Evolutionary conservation across 2,888 invertebrate genomes (phyloP), one percentile per base, ranked within the genome.

Genomic region (Agrypnus murinus): DNA sequence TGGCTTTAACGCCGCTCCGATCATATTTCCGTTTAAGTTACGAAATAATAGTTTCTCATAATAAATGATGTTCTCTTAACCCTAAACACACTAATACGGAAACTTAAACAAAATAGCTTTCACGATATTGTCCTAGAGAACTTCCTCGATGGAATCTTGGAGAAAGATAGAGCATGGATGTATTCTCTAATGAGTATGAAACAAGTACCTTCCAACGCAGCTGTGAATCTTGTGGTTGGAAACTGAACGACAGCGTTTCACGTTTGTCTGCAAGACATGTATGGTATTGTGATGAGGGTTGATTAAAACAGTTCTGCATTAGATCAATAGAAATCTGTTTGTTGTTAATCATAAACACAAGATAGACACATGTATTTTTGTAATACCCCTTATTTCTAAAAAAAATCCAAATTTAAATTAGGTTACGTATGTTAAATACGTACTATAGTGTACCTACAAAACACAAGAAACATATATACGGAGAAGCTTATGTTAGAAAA

Each of bases 221-320:
- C 53, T 25, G 25, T 25, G 25, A 25, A 25, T 25, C 25, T 25
- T 53, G 53, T n/a, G 31, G 31, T 12, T n/a, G n/a, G 31, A 14
- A 53, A 31, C 32, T 31, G 34, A 53, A 53, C 32, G 53, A 31
- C 53, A 53, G 17, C 31, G 32, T 48, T 48, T 25, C 48, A 48
- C 53, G 53, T 53, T 32, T 12, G 32, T 12, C 15, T n/a, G 25
- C 25, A 36, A 55, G 31, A 55, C 32, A n/a, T 34, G 55, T 40
- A 58, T 25, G 25, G 25, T 25, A 25, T 25, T 25, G 25, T 25
- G 25, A 25, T 25, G 25, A 25, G 25, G 25, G 25, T 25, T 25
- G 25, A 25, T 25, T 25, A 25, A 5, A 25, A 25, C 25, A 25
- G 5, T 25, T 5, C 25, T 25, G 3, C 5, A 3, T 25, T 25